phyloP scores from a whole-genome alignment of 64 coral and sea anemone genomes.

The Cladopsammia gracilis region DNA sequence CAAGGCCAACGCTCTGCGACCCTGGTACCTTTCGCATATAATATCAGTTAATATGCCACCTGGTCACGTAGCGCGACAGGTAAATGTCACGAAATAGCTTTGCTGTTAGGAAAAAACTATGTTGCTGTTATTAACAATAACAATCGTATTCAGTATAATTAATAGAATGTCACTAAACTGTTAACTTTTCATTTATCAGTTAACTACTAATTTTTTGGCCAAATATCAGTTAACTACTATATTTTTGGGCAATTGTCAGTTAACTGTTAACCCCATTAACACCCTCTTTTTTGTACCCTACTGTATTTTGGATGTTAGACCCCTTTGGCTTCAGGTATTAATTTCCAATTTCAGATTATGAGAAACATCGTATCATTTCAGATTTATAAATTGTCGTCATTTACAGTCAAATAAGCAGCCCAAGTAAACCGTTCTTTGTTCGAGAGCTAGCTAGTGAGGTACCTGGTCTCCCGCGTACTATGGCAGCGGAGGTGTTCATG shows the following conservation, averaged over 20 bases:
- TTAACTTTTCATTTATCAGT: constrained; percentile 1
- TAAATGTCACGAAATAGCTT: constrained; percentile 3
- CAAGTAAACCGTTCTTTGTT: too few relatives aligned
- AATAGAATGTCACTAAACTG: not conserved
- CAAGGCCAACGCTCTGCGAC: not conserved
- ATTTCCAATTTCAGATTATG: too few relatives aligned
- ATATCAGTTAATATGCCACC: too few relatives aligned
- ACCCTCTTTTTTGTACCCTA: too few relatives aligned
- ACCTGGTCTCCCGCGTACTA: too few relatives aligned
- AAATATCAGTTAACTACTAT: constrained; percentile 8
- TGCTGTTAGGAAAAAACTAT: not conserved
- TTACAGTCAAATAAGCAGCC: too few relatives aligned
- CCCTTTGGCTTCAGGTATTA: too few relatives aligned
- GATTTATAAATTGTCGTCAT: too few relatives aligned
- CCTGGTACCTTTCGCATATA: not conserved
- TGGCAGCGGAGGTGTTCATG: too few relatives aligned
- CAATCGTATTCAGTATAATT: not conserved
- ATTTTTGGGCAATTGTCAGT: not conserved
- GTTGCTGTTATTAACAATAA: not conserved
- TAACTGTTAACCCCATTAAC: not conserved
- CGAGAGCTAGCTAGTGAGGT: too few relatives aligned
- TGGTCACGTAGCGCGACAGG: not conserved
- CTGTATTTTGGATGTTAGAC: too few relatives aligned
- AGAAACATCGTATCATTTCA: too few relatives aligned
- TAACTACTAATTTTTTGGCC: not conserved